Base-by-base conservation (phyloP, 2,797 vertebrate species). In the Brachymystax lenok region DNA sequence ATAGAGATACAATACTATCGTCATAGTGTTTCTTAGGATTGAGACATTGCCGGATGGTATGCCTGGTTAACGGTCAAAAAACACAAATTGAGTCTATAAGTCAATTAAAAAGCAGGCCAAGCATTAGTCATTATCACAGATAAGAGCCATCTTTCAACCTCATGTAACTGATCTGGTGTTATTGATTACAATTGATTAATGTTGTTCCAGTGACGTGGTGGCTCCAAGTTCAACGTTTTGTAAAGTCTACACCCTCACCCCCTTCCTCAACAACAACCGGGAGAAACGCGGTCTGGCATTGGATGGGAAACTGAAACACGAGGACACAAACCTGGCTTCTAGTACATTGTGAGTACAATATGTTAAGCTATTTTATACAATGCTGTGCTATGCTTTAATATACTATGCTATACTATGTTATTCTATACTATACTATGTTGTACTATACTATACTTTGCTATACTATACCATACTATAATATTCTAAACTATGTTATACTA, bases 251-350 rank as follows among this genome's bases (percentile, higher is more conserved):
- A 99, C 97, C 0, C 89, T 99, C 59, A 99, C 97, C 0, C 98
- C 98, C 0, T 98, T 97, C 82, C 94, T 99, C 1, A 96, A 95
- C 86, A 98, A 96, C 92, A 99, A 99, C 90, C 94, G 96, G 7
- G 97, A 99, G 89, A 99, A 98, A 71, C 91, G 97, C 0, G 98
- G 97, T 13, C 93, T 99, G 1, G 98, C 98, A 0, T 88, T 99
- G 87, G 98, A 99, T 0, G 97, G 98, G 2, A 99, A 99, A 7
- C 94, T 99, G 74, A 99, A 99, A 82, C 98, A 99, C 0, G 98
- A 99, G 84, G 97, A 99, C 93, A 99, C 98, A 27, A 99, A 99
- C 89, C 83, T 99, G 92, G 98, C 98, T 8, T 99, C 97, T 86
- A 98, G 96, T 90, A 98, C 97, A 0, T 86, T 98, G 97, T 99